A percentile compares a stretch with the other conserved stretches of the same genome.
Evolutionary conservation across 2,888 invertebrate species (phyloP).

Genomic region (Catotricha subobsoleta): DNA sequence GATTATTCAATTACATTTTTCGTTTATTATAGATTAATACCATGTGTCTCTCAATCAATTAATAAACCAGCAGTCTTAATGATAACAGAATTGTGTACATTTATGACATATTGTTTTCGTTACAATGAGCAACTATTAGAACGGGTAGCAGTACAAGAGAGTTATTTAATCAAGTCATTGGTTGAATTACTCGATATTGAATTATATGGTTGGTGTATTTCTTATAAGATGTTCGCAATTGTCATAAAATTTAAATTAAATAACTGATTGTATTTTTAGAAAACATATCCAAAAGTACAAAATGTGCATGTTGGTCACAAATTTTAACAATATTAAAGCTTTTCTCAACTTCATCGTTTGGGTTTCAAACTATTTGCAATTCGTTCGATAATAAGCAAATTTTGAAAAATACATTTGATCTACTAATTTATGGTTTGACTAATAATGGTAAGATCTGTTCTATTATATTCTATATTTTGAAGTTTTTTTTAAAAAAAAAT

Average conservation of each 20-base stretch:
- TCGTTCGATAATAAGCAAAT: not conserved
- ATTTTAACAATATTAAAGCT: conserved; percentile 7
- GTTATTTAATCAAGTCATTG: conserved; percentile 11
- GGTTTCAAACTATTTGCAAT: conserved; percentile 7
- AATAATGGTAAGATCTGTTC: not conserved
- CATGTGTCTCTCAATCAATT: not conserved
- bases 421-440: conserved; percentile 1
- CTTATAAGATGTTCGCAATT: not conserved
- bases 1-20: not conserved
- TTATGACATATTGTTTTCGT: conserved; percentile 18
- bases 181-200: conserved; percentile 10
- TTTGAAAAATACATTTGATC: not conserved
- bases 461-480: too few relatives aligned
- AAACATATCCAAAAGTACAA: not conserved
- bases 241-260: not conserved
- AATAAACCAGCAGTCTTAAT: conserved; percentile 13
- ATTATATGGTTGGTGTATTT: conserved; percentile 9
- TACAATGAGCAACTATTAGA: conserved; percentile 17
- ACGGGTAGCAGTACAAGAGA: conserved; percentile 21
- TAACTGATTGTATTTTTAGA: not conserved
- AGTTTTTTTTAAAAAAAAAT: not conserved
- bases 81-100: conserved; percentile 20
- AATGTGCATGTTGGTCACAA: not conserved
- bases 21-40: not conserved
- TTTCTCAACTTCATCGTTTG: conserved; percentile 5